Percentiles rank a stretch among this genome's conserved stretches.
These are phyloP conservation scores for Athalia cordata DNA, from an alignment of 2,888 invertebrate genomes.

Conservation along the genomic window DNA sequence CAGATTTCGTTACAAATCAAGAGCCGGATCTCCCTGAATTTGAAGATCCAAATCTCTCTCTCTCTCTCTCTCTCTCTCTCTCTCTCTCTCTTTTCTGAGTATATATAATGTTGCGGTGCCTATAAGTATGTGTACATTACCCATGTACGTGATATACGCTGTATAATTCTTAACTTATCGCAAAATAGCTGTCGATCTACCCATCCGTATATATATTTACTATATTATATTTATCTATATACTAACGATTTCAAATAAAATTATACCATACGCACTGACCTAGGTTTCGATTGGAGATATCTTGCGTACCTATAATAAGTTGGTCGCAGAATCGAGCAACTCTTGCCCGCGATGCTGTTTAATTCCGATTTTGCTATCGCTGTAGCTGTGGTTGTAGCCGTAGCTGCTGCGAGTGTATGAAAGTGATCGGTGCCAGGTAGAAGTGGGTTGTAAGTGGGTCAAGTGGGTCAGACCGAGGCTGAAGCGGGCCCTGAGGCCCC, in stretches of 20 bases:
- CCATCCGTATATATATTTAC: background rate
- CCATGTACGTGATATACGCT: too few species aligned
- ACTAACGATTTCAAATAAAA: slow-evolving; percentile 3
- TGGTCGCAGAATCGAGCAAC: background rate
- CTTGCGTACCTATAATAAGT: slow-evolving; percentile 24
- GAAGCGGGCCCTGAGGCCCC: slow-evolving; percentile 44
- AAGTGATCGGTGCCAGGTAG: slow-evolving; percentile 58
- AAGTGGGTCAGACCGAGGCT: slow-evolving; percentile 52
- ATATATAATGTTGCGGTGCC: too few species aligned
- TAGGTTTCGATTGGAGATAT: slow-evolving; percentile 53
- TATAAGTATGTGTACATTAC: too few species aligned
- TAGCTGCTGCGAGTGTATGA: slow-evolving; percentile 52
- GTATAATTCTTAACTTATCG: too few species aligned
- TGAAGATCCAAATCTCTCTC: too few species aligned
- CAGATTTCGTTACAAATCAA: background rate
- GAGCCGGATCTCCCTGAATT: background rate
- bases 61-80: too few species aligned
- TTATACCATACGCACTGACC: slow-evolving; percentile 55
- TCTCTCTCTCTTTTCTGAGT: too few species aligned
- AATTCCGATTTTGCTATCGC: too few species aligned
- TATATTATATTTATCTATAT: background rate
- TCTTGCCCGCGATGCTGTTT: too few species aligned
- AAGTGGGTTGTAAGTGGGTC: slow-evolving; percentile 51
- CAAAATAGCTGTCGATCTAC: too few species aligned
- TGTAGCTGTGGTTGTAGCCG: background rate